Evolutionary conservation across 2,888 invertebrate species (phyloP).

Genomic region (Poecilobothrus nobilitatus): DNA sequence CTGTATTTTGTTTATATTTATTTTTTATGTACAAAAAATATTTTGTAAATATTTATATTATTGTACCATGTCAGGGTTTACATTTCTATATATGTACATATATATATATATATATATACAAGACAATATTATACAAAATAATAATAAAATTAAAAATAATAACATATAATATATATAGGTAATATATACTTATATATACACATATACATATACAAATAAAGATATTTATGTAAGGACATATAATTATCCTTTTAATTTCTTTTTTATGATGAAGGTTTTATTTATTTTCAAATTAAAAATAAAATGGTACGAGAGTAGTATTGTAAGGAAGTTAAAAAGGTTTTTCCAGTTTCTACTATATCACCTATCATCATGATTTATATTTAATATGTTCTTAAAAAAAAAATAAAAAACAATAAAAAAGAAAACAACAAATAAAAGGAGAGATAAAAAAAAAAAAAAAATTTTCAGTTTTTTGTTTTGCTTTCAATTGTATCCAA

Average conservation of each 20-base stretch:
- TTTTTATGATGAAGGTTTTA: neutral
- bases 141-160: no score
- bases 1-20: no score
- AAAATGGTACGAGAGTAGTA: neutral
- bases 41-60: no score
- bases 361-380: neutral
- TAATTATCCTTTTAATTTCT: slow-evolving; percentile 6
- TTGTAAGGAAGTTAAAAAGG: no score
- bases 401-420: neutral
- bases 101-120: neutral
- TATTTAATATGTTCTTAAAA: neutral
- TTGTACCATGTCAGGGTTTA: no score
- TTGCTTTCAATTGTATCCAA: neutral
- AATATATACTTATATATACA: neutral
- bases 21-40: no score
- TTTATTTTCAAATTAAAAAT: neutral
- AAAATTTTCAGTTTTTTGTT: no score
- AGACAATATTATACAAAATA: no score
- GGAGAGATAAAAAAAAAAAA: no score
- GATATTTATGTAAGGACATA: neutral
- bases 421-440: no score
- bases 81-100: neutral
- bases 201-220: neutral
- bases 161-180: neutral
- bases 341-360: neutral